Percentiles rank a stretch among this genome's conserved stretches.
Conservation (phyloP, 2,888 invertebrate species). For the Mycalesis mineus region DNA sequence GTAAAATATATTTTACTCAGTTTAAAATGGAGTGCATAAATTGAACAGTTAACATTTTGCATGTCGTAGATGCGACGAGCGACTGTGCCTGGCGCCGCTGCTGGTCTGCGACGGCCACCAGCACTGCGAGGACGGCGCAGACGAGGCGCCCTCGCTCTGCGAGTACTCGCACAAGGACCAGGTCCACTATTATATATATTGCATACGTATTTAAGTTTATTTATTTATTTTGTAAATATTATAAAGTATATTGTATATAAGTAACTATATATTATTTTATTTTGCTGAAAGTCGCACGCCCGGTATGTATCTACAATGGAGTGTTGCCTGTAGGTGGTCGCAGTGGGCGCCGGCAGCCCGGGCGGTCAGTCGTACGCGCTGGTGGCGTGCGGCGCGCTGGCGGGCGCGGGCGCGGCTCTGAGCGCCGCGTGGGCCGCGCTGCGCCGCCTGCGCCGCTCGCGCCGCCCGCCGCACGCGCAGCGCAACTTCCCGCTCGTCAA, state of each 20-base stretch:
- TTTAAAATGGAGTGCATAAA: no score
- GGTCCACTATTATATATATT: no score
- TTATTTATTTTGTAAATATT: no score
- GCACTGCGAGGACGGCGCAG: constrained; percentile 89
- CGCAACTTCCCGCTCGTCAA: constrained; percentile 36
- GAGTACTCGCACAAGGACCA: constrained; percentile 52
- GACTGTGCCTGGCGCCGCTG: constrained; percentile 83
- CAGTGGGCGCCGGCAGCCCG: constrained; percentile 27
- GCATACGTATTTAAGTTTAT: no score
- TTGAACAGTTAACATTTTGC: no score
- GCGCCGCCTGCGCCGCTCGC: constrained; percentile 38
- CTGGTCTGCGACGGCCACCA: constrained; percentile 86
- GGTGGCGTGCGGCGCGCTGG: constrained; percentile 48
- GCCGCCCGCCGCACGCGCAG: constrained; percentile 30
- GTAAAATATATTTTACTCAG: no score
- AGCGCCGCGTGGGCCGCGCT: constrained; percentile 45
- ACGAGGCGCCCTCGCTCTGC: constrained; percentile 84
- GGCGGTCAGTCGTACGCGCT: constrained; percentile 39
- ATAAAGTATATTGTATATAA: no score
- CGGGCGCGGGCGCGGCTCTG: constrained; percentile 42
- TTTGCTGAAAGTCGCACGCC: no score
- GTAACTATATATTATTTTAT: no score
- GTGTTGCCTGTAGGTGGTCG: constrained; percentile 18
- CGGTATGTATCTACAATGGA: no score
- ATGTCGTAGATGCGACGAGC: constrained; percentile 76